Evolutionary conservation across 1,140 invertebrate genomes (phyloP).

Genomic region (Pectinophora gossypiella): DNA sequence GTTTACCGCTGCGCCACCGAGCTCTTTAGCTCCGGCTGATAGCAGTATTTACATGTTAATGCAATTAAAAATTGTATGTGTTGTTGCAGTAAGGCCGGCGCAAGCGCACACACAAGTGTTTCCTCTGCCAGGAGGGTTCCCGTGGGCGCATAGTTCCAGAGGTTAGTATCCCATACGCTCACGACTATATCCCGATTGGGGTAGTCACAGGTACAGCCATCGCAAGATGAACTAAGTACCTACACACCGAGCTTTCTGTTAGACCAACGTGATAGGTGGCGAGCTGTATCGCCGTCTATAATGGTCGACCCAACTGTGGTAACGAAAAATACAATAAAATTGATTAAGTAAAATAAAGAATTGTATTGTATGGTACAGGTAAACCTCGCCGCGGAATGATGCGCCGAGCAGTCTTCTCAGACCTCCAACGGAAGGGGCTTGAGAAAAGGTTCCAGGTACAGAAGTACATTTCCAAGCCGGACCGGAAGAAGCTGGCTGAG

Average conservation of each 20-base stretch:
- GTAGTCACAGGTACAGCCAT: no score
- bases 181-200: no score
- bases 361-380: constrained; percentile 74
- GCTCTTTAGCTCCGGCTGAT: no score
- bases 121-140: constrained; percentile 83
- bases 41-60: no score
- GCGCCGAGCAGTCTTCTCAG: constrained; percentile 94
- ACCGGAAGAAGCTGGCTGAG: constrained; percentile 96
- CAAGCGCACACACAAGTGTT: constrained; percentile 76
- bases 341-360: no score
- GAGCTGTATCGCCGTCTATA: no score
- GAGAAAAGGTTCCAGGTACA: constrained; percentile 97
- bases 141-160: constrained; percentile 87
- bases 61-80: constrained; percentile 3
- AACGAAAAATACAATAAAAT: no score
- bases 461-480: constrained; percentile 98
- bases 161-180: constrained; percentile 63
- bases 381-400: constrained; percentile 96
- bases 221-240: no score
- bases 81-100: constrained; percentile 58
- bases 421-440: constrained; percentile 94
- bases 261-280: no score
- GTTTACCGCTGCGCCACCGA: no score
- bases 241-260: no score
- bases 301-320: no score